Evolutionary conservation across 2,113 vertebrate species (phyloP).

Genomic region (Lophura nycthemera): DNA sequence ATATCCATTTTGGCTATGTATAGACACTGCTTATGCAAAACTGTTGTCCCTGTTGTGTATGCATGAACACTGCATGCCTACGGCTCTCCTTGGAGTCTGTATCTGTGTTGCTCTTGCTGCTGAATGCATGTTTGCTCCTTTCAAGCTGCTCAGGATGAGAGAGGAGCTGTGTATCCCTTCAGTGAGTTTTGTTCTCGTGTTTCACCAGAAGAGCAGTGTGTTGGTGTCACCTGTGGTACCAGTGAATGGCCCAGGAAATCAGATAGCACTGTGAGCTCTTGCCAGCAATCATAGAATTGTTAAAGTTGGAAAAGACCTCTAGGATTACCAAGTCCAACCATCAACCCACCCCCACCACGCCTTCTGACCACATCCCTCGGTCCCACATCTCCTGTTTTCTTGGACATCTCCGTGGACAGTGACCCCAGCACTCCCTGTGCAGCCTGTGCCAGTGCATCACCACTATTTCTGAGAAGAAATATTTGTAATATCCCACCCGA

Average conservation of each 20-base stretch:
- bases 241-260: background rate
- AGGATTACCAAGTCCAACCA: no score
- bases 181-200: background rate
- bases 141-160: background rate
- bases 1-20: background rate
- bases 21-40: background rate
- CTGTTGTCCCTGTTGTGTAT: rapidly evolving
- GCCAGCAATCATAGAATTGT: no score
- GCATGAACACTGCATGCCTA: rapidly evolving
- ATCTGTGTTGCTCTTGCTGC: background rate
- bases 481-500: no score
- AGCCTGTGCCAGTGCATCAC: no score
- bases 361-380: no score
- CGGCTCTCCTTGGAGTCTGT: background rate
- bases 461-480: no score
- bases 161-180: background rate
- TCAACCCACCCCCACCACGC: no score
- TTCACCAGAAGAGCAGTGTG: background rate
- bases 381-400: no score
- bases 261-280: background rate
- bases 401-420: no score
- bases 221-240: background rate
- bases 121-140: background rate
- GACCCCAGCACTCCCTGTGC: no score
- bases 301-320: no score